Base-by-base conservation (phyloP, 2,888 invertebrate species). In the Branchellion lobata region DNA sequence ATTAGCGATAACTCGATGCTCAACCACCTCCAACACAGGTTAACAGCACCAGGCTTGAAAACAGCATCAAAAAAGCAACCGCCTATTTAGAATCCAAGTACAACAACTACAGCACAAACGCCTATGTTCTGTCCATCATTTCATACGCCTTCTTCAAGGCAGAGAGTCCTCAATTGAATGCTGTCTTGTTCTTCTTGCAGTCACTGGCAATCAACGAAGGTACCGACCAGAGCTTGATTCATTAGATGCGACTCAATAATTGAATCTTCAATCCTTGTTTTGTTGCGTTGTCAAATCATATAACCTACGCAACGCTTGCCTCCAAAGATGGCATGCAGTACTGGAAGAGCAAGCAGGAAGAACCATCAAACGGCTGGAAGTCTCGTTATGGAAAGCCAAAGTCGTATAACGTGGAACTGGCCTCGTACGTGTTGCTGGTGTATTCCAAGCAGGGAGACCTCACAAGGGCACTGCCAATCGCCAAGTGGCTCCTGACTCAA, bases 391-490 rank as follows among this genome's bases (percentile, higher is more conserved):
- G 33, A 65, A 81, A 78, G 34, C 83, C 85, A 5, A 84, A 84
- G 24, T 84, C 87, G 3, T 82, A 84, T 0, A 84, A 86, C 80
- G 85, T 87, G 31, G 87, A 87, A 82, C 85, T 87, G 83, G 85
- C 87, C 0, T 83, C 87, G 24, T 88, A 88, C 82, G 87, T 85
- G 14, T 83, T 88, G n/a, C 83, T 87, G 72, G 84, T 84, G 1
- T 85, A 86, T 79, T 84, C 85, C 24, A 5, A 51, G 3, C 24
- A 21, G 24, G 40, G 40, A 5, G 68, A 51, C 21, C 53, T 81
- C 29, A 33, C 57, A 27, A 34, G 68, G 5, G 68, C 81, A 18
- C 82, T 85, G 47, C 84, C 84, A 5, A 84, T 87, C 78, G 85
- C 86, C 83, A 85, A 85, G 81, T 88, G 87, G 87, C 80, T 88